Evolutionary conservation across 2,888 invertebrate species (phyloP).

Genomic region (Panzeria rudis): DNA sequence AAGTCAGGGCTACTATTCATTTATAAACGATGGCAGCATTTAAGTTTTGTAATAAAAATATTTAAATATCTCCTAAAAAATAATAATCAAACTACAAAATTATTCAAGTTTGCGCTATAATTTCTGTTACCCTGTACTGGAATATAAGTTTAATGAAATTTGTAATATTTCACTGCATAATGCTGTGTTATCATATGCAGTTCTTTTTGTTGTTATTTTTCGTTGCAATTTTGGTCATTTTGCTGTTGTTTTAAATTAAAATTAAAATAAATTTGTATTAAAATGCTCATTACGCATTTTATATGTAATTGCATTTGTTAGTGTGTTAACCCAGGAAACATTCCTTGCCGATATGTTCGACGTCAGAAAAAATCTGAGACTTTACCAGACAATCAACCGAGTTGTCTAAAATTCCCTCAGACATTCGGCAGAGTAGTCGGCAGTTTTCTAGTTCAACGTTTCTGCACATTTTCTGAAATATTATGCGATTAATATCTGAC

Average conservation of each 20-base stretch:
- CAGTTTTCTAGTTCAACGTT: too few species aligned
- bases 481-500: too few species aligned
- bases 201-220: neutral
- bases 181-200: conserved; percentile 39
- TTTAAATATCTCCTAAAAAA: neutral
- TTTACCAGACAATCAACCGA: too few species aligned
- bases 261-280: conserved; percentile 67
- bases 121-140: conserved; percentile 15
- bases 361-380: too few species aligned
- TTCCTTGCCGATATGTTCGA: too few species aligned
- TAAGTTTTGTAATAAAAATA: neutral
- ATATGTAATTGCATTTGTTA: conserved; percentile 17
- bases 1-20: neutral
- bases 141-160: neutral
- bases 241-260: conserved; percentile 64
- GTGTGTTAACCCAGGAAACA: too few species aligned
- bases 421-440: too few species aligned
- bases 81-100: neutral
- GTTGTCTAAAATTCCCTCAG: too few species aligned
- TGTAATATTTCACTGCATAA: conserved; percentile 20
- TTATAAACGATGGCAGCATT: neutral
- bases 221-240: conserved; percentile 7
- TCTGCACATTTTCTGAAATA: too few species aligned
- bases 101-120: neutral
- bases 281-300: conserved; percentile 67